Conservation (phyloP, 2,113 vertebrate species). For the Gopherus flavomarginatus region DNA sequence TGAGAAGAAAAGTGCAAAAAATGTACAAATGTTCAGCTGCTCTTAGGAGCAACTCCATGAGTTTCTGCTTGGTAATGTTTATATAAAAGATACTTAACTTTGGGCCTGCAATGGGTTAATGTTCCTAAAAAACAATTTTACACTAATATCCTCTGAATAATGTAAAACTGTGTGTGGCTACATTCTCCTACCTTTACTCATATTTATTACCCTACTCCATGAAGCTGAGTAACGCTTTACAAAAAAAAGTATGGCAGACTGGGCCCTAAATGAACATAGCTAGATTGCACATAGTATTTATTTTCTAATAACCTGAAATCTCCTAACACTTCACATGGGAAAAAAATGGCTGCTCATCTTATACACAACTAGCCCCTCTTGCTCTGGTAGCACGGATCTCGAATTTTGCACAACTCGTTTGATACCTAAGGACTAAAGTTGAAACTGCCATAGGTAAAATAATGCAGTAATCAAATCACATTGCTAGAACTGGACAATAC, state of each 20-base stretch:
- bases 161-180: not conserved
- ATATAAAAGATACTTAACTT: not conserved
- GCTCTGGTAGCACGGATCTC: not conserved
- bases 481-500: not conserved
- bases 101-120: not conserved
- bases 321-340: not conserved
- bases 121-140: not conserved
- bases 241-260: not conserved
- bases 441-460: not conserved
- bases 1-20: not conserved
- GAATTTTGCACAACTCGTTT: not conserved
- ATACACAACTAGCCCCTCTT: fast-evolving
- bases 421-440: not conserved
- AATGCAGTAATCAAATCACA: not conserved
- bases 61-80: not conserved
- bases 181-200: not conserved
- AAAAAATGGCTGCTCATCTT: not conserved
- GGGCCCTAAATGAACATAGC: not conserved
- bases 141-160: not conserved
- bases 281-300: not conserved
- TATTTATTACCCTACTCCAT: not conserved
- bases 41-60: not conserved
- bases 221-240: not conserved
- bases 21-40: not conserved
- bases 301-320: not conserved